phyloP scores from a whole-genome alignment of 2,797 vertebrate species.

The Xenops minutus region DNA sequence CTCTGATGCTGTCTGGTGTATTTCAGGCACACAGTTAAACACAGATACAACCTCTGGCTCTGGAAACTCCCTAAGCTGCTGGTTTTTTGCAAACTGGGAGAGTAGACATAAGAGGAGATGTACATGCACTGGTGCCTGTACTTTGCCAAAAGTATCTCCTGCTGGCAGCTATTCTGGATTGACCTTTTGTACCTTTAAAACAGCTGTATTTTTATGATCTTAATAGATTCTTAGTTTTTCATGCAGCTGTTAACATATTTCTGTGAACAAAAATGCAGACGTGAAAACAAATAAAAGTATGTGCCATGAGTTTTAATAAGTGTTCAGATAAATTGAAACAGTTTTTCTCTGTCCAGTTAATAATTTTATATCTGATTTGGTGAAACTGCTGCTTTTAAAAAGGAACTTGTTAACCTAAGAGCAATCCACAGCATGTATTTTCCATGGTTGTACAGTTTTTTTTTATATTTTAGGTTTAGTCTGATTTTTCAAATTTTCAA shows the following conservation, averaged over 20 bases:
- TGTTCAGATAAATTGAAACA: neutral
- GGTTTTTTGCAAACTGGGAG: neutral
- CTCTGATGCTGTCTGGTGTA: neutral
- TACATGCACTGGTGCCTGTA: neutral
- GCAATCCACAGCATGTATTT: neutral
- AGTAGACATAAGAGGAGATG: neutral
- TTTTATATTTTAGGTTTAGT: neutral
- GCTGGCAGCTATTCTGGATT: neutral
- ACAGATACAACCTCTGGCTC: neutral
- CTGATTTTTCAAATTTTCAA: neutral
- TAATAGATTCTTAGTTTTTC: neutral
- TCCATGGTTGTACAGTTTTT: neutral
- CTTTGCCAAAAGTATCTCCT: neutral
- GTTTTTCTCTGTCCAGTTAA: neutral
- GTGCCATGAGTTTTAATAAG: neutral
- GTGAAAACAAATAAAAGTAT: neutral
- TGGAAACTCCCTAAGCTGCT: neutral
- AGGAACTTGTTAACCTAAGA: neutral
- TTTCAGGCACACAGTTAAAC: neutral
- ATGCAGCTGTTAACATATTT: neutral
- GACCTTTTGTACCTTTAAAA: neutral
- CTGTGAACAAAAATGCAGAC: neutral
- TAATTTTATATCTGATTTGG: neutral
- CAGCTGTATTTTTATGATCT: constrained; percentile 3
- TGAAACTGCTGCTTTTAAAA: neutral